Evolutionary conservation across 1,140 invertebrate species (phyloP), one percentile per base, ranked within the genome.

Genomic region (Adoxophyes honmai): DNA sequence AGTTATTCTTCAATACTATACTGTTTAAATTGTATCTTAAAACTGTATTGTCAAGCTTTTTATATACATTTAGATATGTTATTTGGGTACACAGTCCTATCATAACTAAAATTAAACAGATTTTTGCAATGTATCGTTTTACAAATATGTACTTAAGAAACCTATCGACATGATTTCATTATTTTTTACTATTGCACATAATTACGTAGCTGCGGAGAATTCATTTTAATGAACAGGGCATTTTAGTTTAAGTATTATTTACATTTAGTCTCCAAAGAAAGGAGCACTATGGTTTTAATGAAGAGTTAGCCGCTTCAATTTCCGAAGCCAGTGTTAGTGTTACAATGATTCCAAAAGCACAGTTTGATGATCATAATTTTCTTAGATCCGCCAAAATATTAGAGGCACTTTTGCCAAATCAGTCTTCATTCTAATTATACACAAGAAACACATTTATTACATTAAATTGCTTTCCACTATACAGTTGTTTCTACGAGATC

Each of bases 401-500:
- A 60, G 54, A 78, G 79, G 78, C 78, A 81, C 74, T 84, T 79
- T 70, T 53, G 82, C 82, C 81, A 64, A 73, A 73, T 79, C 84
- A 87, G 84, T 86, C 82, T 86, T 86, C 62, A 55, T 70, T 78
- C 66, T 72, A 72, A 73, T 69, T 51, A 68, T 67, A 67, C 61
- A 68, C 63, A 54, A 34, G 60, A 65, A 66, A 61, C 62, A 59
- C 60, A 66, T 53, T 59, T 56, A 61, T 44, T 55, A 35, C 37
- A 55, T 38, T 63, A 62, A 60, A 34, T 55, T 64, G 59, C 53
- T 60, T 59, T 66, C 35, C 54, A 66, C 70, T 86, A 89, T 39
- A 93, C 92, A 44, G 91, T 92, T 55, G 93, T 93, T 86, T 93
- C 92, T 76, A 93, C 84, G 62, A 90, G 81, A 66, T 91, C 91